These are phyloP conservation scores for Psix sp. DNA, from an alignment of 1,140 invertebrate genomes.

Conservation along the genomic window DNA sequence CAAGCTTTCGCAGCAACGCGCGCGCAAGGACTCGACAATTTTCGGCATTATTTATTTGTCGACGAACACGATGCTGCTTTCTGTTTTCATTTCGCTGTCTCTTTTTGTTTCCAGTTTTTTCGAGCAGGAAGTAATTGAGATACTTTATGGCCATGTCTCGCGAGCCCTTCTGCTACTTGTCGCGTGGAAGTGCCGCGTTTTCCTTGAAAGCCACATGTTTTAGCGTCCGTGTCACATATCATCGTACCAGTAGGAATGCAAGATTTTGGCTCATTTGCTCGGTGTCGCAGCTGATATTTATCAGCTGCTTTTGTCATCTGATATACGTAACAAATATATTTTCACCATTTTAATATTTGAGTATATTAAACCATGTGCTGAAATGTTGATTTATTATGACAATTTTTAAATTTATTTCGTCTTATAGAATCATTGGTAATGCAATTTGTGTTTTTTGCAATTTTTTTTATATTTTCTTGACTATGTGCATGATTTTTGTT, in stretches of 20 bases:
- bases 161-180: slow-evolving; percentile 37
- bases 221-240: slow-evolving; percentile 24
- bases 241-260: slow-evolving; percentile 26
- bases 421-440: too few species aligned
- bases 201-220: slow-evolving; percentile 36
- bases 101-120: slow-evolving; percentile 29
- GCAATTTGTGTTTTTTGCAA: too few species aligned
- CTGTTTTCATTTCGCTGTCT: neutral
- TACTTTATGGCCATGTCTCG: slow-evolving; percentile 46
- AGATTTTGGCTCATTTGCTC: slow-evolving; percentile 8
- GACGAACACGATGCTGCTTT: neutral
- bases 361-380: too few species aligned
- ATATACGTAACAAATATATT: too few species aligned
- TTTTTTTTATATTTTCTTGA: too few species aligned
- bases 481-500: too few species aligned
- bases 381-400: too few species aligned
- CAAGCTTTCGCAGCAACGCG: too few species aligned
- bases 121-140: slow-evolving; percentile 59
- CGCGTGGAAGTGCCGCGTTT: slow-evolving; percentile 25
- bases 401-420: too few species aligned
- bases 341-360: too few species aligned
- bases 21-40: too few species aligned
- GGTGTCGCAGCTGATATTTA: slow-evolving; percentile 31
- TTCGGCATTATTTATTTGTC: slow-evolving; percentile 5
- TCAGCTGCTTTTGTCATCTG: slow-evolving; percentile 5